Base-by-base conservation (phyloP, 2,797 vertebrate genomes). In the Etheostoma perlongum region DNA sequence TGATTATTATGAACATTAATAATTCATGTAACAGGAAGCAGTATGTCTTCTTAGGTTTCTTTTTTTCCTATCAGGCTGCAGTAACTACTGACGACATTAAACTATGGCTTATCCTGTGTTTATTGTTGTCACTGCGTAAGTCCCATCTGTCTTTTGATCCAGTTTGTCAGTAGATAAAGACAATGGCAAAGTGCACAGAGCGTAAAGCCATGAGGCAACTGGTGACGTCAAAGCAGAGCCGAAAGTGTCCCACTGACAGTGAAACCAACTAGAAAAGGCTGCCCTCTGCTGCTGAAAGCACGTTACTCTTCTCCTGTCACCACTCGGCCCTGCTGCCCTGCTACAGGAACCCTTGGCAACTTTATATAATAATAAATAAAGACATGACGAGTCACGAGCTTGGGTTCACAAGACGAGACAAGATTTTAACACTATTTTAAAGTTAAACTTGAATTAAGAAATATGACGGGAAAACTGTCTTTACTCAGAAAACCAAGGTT, bases 201-300 rank as follows among this genome's bases (percentile, higher is more conserved):
- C 4, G 15, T 14, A 40, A 65, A 67, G 67, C 49, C 10, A 53
- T 30, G 27, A 59, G 21, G 40, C n/a, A 13, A 15, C 23, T 36
- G 69, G 52, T 12, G 12, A 49, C 1, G 2, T 36, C 42, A 65
- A 54, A 62, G 65, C 21, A 53, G 54, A 62, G 71, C 67, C 72
- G 60, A 27, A 55, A 4, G 14, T 42, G 23, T 7, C 62, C 30
- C 19, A 58, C 10, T 8, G 48, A 5, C 3, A 27, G 25, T 59
- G 36, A n/a, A 51, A 77, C 68, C 53, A n/a, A 25, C 13, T 68
- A 36, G 83, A 81, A 76, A 74, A 90, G 61, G 36, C 83, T 89
- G 89, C 90, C 86, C 88, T 84, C 90, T 92, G 88, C 88, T 92
- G 89, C 73, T 81, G 25, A 76, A 74, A 87, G 30, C 33, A 14